phyloP scores from a whole-genome alignment of 2,113 vertebrate genomes.

The Trinectes maculatus region DNA sequence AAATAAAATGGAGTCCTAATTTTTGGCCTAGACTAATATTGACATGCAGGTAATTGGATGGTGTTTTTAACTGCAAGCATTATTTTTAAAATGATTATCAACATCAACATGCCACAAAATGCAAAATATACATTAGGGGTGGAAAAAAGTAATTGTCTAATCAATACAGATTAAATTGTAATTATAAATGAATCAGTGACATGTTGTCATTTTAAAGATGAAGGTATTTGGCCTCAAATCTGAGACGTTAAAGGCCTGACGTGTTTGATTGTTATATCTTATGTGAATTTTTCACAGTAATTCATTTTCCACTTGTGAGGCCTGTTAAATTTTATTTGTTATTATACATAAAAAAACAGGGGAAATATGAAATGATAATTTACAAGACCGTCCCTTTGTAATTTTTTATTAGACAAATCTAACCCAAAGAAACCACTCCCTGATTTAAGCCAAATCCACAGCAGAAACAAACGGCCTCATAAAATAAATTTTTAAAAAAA shows the following conservation, averaged over 20 bases:
- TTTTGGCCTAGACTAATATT: not conserved
- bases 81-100: constrained; percentile 9
- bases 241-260: constrained; percentile 27
- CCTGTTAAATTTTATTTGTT: constrained; percentile 25
- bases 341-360: constrained; percentile 46
- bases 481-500: no score
- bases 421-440: constrained; percentile 6
- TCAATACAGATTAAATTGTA: not conserved
- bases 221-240: constrained; percentile 10
- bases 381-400: constrained; percentile 38
- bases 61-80: not conserved
- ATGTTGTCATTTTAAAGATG: constrained; percentile 31
- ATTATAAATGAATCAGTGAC: not conserved
- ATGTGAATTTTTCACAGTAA: constrained; percentile 30
- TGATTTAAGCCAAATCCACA: constrained; percentile 34
- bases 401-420: constrained; percentile 53
- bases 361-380: constrained; percentile 36
- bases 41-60: not conserved
- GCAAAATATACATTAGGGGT: not conserved
- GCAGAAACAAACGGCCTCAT: constrained; percentile 33
- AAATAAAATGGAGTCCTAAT: constrained; percentile 13
- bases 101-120: constrained; percentile 10
- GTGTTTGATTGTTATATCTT: not conserved
- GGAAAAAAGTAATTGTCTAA: constrained; percentile 7
- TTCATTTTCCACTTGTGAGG: constrained; percentile 20